Evolutionary conservation across 2,888 invertebrate genomes (phyloP).

Genomic region (Operophtera brumata): DNA sequence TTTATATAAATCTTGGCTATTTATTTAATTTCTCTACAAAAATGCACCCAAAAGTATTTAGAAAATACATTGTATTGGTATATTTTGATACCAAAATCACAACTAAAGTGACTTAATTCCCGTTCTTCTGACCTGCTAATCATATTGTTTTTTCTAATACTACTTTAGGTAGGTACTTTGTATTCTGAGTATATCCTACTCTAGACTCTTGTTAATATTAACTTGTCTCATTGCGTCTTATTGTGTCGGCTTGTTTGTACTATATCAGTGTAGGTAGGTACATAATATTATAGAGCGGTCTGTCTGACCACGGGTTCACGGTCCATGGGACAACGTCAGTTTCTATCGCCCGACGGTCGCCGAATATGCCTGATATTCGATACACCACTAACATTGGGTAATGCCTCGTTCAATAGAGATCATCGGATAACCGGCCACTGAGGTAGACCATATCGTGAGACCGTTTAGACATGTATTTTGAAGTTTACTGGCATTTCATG

Average conservation of each 20-base stretch:
- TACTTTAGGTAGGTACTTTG: not conserved
- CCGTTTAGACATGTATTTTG: constrained; percentile 51
- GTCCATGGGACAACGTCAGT: constrained; percentile 57
- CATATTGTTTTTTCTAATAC: not conserved
- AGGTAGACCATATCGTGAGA: constrained; percentile 65
- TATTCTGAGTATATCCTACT: not conserved
- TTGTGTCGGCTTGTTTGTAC: not conserved
- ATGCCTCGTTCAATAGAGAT: constrained; percentile 48
- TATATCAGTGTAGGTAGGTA: not conserved
- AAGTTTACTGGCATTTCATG: constrained; percentile 61
- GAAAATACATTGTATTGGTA: not conserved
- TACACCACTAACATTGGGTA: constrained; percentile 52
- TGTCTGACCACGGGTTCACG: constrained; percentile 58
- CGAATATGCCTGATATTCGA: constrained; percentile 57
- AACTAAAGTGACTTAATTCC: no score
- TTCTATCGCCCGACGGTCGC: constrained; percentile 44
- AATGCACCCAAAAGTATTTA: not conserved
- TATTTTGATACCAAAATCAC: not conserved
- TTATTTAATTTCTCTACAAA: not conserved
- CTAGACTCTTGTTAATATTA: not conserved
- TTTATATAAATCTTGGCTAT: constrained; percentile 3
- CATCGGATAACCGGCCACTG: constrained; percentile 61
- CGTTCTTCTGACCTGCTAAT: not conserved
- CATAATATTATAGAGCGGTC: constrained; percentile 26
- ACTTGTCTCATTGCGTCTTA: not conserved